phyloP scores from a whole-genome alignment of 2,888 invertebrate genomes.

The Criorhina ranunculi region DNA sequence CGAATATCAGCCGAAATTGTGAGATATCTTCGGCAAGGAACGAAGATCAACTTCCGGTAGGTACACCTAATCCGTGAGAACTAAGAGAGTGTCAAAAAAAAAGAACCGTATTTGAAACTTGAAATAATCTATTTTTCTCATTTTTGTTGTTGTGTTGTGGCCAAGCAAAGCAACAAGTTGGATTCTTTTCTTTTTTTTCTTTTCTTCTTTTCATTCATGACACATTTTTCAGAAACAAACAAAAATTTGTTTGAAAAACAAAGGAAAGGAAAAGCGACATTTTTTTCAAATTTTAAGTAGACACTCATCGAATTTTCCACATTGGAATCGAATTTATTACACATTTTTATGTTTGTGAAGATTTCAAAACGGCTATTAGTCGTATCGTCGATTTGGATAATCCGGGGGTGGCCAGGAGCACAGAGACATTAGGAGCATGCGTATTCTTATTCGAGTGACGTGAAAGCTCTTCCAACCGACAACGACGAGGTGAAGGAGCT shows the following conservation, averaged over 20 bases:
- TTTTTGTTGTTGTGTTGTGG: slow-evolving; percentile 19
- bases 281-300: not conserved
- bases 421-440: slow-evolving; percentile 59
- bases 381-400: slow-evolving; percentile 27
- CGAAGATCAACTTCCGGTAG: slow-evolving; percentile 73
- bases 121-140: slow-evolving; percentile 27
- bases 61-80: slow-evolving; percentile 41
- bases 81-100: no score
- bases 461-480: slow-evolving; percentile 67
- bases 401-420: slow-evolving; percentile 33
- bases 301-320: slow-evolving; percentile 8
- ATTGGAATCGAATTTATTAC: slow-evolving; percentile 35
- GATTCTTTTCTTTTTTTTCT: slow-evolving; percentile 21
- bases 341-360: slow-evolving; percentile 20
- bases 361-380: slow-evolving; percentile 34
- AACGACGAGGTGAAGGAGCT: slow-evolving; percentile 57
- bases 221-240: not conserved
- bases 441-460: slow-evolving; percentile 52
- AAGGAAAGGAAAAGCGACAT: not conserved
- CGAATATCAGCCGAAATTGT: slow-evolving; percentile 82
- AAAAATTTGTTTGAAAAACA: not conserved
- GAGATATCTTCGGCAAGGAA: slow-evolving; percentile 79
- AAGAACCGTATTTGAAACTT: not conserved
- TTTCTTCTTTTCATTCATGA: slow-evolving; percentile 35
- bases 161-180: slow-evolving; percentile 35